Conservation (phyloP, 2,888 invertebrate genomes). For the Caenorhabditis imperialis region DNA sequence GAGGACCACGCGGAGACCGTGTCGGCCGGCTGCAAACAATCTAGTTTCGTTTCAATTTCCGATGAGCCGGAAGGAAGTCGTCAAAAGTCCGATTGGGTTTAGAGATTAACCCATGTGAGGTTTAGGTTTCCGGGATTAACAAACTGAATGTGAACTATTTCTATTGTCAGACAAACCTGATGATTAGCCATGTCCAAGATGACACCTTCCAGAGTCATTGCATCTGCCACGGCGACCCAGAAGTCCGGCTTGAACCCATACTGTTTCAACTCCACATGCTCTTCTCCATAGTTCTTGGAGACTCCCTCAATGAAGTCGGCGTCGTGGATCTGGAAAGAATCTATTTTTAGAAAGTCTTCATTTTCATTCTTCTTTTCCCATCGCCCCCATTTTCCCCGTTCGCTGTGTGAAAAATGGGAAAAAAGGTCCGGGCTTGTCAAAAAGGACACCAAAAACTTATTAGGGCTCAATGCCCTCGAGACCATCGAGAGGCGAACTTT, state of each 20-base stretch:
- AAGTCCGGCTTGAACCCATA: slow-evolving; percentile 78
- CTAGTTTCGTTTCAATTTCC: background rate
- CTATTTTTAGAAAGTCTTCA: too few species aligned
- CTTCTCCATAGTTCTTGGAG: slow-evolving; percentile 72
- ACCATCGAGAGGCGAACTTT: slow-evolving; percentile 8
- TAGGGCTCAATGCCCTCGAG: slow-evolving; percentile 5
- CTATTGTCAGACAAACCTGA: slow-evolving; percentile 57
- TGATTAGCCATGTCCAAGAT: slow-evolving; percentile 76
- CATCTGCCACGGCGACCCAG: slow-evolving; percentile 77
- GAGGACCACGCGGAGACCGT: slow-evolving; percentile 76
- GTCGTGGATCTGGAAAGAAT: slow-evolving; percentile 72
- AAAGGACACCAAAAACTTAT: slow-evolving; percentile 33
- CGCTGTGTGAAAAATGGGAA: background rate
- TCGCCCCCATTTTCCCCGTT: background rate
- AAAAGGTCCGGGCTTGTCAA: background rate
- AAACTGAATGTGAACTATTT: background rate
- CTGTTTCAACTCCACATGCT: slow-evolving; percentile 73
- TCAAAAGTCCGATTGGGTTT: background rate
- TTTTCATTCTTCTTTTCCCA: background rate
- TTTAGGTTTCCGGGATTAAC: background rate
- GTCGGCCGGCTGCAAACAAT: slow-evolving; percentile 71
- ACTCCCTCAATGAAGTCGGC: slow-evolving; percentile 69
- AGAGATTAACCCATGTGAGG: too few species aligned
- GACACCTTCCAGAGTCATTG: slow-evolving; percentile 76
- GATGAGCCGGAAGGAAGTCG: background rate